These are phyloP conservation scores for Bombus breviceps DNA, from an alignment of 1,140 invertebrate genomes.

Conservation along the genomic window DNA sequence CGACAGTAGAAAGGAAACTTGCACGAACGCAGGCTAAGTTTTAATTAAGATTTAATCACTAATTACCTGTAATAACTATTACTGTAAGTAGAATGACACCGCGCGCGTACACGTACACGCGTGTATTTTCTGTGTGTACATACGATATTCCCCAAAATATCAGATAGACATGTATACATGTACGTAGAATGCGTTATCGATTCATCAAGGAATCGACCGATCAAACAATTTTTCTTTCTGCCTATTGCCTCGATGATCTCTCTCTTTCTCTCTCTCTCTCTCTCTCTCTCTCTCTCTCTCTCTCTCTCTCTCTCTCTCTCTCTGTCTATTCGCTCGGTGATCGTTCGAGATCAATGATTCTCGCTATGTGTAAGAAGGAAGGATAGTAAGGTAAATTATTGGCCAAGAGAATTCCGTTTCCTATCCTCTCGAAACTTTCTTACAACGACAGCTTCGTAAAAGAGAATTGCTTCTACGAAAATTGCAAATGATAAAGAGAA, in stretches of 20 bases:
- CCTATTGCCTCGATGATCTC: background rate
- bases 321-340: background rate
- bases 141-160: background rate
- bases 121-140: background rate
- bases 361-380: background rate
- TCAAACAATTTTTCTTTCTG: background rate
- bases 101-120: slow-evolving; percentile 11
- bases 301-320: background rate
- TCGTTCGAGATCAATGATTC: background rate
- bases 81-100: slow-evolving; percentile 25
- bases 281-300: background rate
- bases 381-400: background rate
- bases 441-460: background rate
- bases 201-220: background rate
- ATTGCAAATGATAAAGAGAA: background rate
- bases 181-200: background rate
- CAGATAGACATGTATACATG: background rate
- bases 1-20: background rate
- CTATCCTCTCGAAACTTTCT: background rate
- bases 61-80: slow-evolving; percentile 33
- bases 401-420: background rate
- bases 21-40: slow-evolving; percentile 8
- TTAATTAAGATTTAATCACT: slow-evolving; percentile 11
- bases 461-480: background rate
- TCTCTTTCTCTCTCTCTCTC: background rate